Base-by-base conservation (phyloP, 2,888 invertebrate species). In the Melanophora roralis region DNA sequence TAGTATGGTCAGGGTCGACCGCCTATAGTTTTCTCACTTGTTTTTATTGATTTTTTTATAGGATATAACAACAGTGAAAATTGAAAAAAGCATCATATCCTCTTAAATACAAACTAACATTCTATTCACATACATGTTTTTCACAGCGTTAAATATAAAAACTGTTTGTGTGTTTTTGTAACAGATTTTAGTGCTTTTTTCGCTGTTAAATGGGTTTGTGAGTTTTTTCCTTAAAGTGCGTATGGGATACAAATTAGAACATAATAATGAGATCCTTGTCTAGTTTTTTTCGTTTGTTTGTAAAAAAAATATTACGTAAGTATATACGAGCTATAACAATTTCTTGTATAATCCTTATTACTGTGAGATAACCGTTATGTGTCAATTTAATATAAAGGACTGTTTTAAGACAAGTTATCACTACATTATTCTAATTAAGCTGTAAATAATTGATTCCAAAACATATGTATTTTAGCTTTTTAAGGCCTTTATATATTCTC, bases 241-340 rank as follows among this genome's bases (percentile, higher is more conserved):
- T 80, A 67, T 77, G 43, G 43, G 69, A 47, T 57, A 53, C 67
- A 80, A 80, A 80, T 80, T 80, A 80, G 76, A 76, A 80, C 72
- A 72, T 80, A 80, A 80, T 80, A 80, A 76, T 80, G 67, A 80
- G 72, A 80, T 80, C 72, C 72, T 76, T 55, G 80, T 80, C 40
- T 59, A 11, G 5, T 19, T 59, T 64, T 65, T 27, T 47, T 59
- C 51, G 65, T 72, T 67, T 43, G 5, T 38, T 47, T 14, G 38
- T n/a, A n/a, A n/a, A n/a, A n/a, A n/a, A n/a, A n/a, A n/a, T n/a
- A n/a, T n/a, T n/a, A n/a, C n/a, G n/a, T n/a, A n/a, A n/a, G 57
- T 45, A 19, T 36, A 1, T 23, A 19, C 55, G 45, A 51, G 60
- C 49, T 3, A 38, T 19, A 27, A n/a, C n/a, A n/a, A n/a, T 11